Conservation (phyloP, 2,888 invertebrate genomes). For the Buathra laborator region DNA sequence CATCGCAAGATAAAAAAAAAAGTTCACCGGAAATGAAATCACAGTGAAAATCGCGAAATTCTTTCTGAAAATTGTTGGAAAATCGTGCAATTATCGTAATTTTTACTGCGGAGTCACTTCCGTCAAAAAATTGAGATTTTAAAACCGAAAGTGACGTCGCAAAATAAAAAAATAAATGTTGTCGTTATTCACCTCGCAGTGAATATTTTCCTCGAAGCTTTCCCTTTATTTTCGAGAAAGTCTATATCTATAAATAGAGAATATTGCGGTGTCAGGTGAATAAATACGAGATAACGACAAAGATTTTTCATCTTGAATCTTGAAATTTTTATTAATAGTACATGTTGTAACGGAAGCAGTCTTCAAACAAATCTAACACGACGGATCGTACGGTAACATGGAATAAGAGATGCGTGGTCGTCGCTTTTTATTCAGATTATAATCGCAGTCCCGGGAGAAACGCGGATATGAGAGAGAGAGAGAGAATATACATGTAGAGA, state of each 20-base stretch:
- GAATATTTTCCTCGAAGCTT: background rate
- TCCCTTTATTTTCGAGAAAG: background rate
- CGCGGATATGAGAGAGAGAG: constrained; percentile 36
- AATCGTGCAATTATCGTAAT: too few relatives aligned
- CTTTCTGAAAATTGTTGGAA: too few relatives aligned
- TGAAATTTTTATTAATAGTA: constrained; percentile 78
- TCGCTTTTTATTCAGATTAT: constrained; percentile 50
- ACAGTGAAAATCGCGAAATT: too few relatives aligned
- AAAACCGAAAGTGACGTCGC: background rate
- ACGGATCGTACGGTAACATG: constrained; percentile 77
- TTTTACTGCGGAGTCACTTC: too few relatives aligned
- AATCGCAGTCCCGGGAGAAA: constrained; percentile 25
- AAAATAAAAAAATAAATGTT: too few relatives aligned
- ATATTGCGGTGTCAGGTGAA: background rate
- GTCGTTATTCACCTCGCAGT: background rate
- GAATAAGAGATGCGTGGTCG: constrained; percentile 72
- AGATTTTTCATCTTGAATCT: constrained; percentile 67
- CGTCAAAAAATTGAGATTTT: background rate
- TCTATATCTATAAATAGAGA: background rate
- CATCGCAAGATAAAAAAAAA: too few relatives aligned
- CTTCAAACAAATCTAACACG: constrained; percentile 82
- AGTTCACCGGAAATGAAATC: background rate
- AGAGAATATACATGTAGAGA: constrained; percentile 38
- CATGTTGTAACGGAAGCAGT: constrained; percentile 83
- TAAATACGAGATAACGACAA: background rate